These are phyloP conservation scores for Pelecanus crispus DNA, from an alignment of 2,113 vertebrate genomes.

Conservation along the genomic window DNA sequence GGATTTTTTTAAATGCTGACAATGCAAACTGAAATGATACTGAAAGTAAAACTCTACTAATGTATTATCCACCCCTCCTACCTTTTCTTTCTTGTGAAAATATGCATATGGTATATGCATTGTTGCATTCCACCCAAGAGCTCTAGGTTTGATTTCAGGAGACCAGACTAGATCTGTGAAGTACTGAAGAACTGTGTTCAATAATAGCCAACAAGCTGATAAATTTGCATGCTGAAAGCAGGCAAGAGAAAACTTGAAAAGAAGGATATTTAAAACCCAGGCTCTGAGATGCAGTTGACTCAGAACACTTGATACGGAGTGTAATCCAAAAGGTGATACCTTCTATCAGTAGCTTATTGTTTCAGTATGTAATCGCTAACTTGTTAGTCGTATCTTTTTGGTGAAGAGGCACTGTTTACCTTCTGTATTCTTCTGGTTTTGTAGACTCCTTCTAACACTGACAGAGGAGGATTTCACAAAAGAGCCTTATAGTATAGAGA, in stretches of 20 bases:
- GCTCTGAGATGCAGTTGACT: background rate
- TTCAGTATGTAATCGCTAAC: background rate
- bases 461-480: conserved; percentile 85
- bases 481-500: conserved; percentile 80
- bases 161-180: background rate
- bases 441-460: conserved; percentile 84
- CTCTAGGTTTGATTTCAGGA: background rate
- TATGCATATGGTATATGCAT: background rate
- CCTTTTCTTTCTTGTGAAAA: background rate
- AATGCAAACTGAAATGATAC: background rate
- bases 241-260: conserved; percentile 1
- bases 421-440: background rate
- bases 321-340: background rate
- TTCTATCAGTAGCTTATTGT: background rate
- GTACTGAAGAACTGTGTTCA: background rate
- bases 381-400: background rate
- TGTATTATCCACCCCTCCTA: background rate
- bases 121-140: background rate
- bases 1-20: background rate
- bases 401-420: background rate
- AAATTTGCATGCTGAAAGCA: background rate
- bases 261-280: background rate
- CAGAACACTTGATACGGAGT: background rate
- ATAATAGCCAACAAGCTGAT: background rate
- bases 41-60: background rate